Percentiles rank a stretch among this genome's conserved stretches.
phyloP scores from a whole-genome alignment of 2,888 invertebrate genomes.

The Tineola bisselliella region DNA sequence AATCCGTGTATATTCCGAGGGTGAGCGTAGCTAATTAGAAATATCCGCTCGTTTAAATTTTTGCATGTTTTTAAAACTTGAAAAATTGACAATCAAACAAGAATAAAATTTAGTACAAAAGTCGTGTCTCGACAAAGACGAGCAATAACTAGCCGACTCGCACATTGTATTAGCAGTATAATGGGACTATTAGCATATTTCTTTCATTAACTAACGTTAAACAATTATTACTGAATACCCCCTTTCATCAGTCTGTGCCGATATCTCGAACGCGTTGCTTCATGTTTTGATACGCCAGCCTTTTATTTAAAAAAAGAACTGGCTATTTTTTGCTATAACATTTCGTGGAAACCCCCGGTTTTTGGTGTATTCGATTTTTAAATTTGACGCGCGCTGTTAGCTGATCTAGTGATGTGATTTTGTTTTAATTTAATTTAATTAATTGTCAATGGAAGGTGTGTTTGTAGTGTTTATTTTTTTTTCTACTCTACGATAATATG shows the following conservation, averaged over 20 bases:
- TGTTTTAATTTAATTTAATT: no score
- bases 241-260: conserved; percentile 16
- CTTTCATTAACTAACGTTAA: conserved; percentile 35
- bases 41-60: no score
- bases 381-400: no score
- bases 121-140: conserved; percentile 1
- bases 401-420: no score
- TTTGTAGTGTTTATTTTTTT: no score
- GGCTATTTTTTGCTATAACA: no score
- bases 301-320: background rate
- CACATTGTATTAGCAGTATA: conserved; percentile 26
- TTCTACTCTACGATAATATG: no score
- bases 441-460: no score
- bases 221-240: conserved; percentile 37
- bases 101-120: background rate
- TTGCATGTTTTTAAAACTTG: background rate
- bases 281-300: background rate
- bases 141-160: conserved; percentile 2
- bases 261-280: background rate
- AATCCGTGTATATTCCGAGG: no score
- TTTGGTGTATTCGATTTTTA: no score
- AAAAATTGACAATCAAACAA: conserved; percentile 6
- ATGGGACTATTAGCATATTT: conserved; percentile 53
- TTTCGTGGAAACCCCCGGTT: no score
- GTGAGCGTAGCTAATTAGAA: no score